Evolutionary conservation across 2,888 invertebrate species (phyloP).

Genomic region (Epinotia nisella): DNA sequence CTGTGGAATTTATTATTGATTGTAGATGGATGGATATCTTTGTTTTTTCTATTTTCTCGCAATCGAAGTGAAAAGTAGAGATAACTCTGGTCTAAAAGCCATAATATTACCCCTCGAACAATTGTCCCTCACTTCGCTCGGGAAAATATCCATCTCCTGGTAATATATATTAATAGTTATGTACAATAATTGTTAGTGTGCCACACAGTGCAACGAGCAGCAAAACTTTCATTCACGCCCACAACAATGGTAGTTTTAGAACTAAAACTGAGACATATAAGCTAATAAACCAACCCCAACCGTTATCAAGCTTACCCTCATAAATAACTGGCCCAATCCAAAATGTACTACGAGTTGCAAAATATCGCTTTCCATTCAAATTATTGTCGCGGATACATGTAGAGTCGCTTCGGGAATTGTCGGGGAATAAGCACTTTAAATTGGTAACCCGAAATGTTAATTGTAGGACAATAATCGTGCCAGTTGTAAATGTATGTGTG

Average conservation of each 20-base stretch:
- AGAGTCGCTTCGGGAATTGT: constrained; percentile 35
- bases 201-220: neutral
- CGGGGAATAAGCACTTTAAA: neutral
- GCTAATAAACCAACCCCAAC: constrained; percentile 67
- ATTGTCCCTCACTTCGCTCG: no score
- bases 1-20: no score
- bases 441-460: constrained; percentile 18
- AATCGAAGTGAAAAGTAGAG: no score
- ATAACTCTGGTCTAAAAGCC: no score
- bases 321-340: constrained; percentile 70
- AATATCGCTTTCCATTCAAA: constrained; percentile 71
- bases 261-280: constrained; percentile 53
- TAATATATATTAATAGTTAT: neutral
- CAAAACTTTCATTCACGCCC: neutral
- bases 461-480: constrained; percentile 16
- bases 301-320: constrained; percentile 76
- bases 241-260: constrained; percentile 22
- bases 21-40: no score
- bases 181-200: neutral
- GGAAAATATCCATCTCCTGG: no score
- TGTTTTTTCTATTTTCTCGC: no score
- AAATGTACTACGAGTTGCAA: constrained; percentile 63
- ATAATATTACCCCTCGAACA: no score
- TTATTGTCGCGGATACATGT: constrained; percentile 55
- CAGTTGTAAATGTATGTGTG: neutral